Percentiles rank a stretch among this genome's conserved stretches.
Evolutionary conservation across 2,113 vertebrate genomes (phyloP).

Genomic region (Ceyx cyanopectus): DNA sequence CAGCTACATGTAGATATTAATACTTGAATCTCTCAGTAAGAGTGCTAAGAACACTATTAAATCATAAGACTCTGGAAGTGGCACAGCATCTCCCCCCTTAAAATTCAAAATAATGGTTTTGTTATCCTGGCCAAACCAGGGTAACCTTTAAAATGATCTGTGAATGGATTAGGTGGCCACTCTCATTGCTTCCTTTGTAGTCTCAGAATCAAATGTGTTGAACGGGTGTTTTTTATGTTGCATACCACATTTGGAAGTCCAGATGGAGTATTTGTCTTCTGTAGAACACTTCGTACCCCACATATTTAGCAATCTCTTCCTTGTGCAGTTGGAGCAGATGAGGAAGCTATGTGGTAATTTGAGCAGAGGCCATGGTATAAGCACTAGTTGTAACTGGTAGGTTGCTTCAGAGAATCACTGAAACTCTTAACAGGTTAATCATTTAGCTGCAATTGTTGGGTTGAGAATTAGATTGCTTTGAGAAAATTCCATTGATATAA

Average conservation of each 20-base stretch:
- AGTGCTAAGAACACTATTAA: not conserved
- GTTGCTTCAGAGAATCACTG: not conserved
- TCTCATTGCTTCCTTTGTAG: not conserved
- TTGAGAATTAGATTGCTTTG: constrained; percentile 21
- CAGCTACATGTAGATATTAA: not conserved
- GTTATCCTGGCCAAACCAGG: not conserved
- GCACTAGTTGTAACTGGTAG: not conserved
- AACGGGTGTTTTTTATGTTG: not conserved
- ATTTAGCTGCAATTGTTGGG: not conserved
- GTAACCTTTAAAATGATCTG: not conserved
- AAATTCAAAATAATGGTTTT: not conserved
- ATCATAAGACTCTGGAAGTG: not conserved
- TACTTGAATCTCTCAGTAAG: not conserved
- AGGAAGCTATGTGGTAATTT: not conserved
- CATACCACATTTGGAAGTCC: not conserved
- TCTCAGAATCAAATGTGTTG: not conserved
- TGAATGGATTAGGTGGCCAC: not conserved
- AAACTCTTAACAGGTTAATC: constrained; percentile 6
- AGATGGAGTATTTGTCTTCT: not conserved
- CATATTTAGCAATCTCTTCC: not conserved
- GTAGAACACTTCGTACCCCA: not conserved
- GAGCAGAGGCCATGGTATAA: not conserved
- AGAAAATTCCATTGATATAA: constrained; percentile 34
- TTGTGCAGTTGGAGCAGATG: not conserved
- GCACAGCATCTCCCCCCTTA: not conserved